These are phyloP conservation scores for Yponomeuta plumbellus DNA, from an alignment of 2,888 invertebrate species.

Conservation along the genomic window DNA sequence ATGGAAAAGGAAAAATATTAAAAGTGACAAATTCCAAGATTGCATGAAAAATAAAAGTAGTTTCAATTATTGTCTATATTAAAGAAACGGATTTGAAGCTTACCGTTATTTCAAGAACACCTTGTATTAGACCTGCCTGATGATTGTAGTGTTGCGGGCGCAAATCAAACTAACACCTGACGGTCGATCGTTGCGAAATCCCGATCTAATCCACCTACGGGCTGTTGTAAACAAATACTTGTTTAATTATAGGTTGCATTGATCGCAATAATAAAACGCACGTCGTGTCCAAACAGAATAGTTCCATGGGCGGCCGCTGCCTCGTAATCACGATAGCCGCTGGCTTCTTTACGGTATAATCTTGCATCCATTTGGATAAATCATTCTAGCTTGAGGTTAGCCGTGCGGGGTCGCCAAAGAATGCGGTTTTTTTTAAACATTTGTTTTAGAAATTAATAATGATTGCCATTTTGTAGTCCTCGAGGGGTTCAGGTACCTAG, in stretches of 20 bases:
- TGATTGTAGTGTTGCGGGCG: slow-evolving; percentile 16
- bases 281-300: slow-evolving; percentile 23
- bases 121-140: not conserved
- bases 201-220: slow-evolving; percentile 36
- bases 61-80: no score
- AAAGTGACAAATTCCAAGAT: no score
- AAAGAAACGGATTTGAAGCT: no score
- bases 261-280: slow-evolving; percentile 31
- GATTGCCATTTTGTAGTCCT: not conserved
- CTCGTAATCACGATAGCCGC: slow-evolving; percentile 29
- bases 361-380: slow-evolving; percentile 14
- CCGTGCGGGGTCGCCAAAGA: not conserved
- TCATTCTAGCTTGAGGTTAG: not conserved
- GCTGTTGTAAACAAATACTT: slow-evolving; percentile 40
- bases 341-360: slow-evolving; percentile 24
- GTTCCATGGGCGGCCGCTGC: slow-evolving; percentile 12
- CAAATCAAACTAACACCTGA: slow-evolving; percentile 20
- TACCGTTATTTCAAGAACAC: no score
- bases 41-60: no score
- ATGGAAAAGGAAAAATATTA: no score
- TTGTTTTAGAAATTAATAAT: not conserved
- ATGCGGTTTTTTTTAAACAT: not conserved
- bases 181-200: slow-evolving; percentile 29
- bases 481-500: not conserved
- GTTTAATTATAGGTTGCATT: slow-evolving; percentile 39